These are phyloP conservation scores for Sarcoramphus papa DNA, from an alignment of 2,797 vertebrate species.

Conservation along the genomic window DNA sequence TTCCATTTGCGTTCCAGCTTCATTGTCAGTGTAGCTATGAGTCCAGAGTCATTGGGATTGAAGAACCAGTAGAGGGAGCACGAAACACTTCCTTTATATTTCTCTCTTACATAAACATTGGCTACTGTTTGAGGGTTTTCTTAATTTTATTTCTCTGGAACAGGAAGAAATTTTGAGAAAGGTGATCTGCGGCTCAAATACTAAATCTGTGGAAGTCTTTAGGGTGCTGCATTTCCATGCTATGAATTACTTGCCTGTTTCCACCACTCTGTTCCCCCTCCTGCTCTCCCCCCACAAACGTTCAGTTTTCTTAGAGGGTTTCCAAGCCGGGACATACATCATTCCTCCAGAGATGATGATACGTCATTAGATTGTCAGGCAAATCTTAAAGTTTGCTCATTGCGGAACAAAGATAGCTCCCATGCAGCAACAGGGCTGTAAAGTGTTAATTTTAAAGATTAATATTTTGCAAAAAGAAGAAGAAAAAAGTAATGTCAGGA, in stretches of 20 bases:
- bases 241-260: neutral
- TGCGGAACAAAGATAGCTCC: neutral
- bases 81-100: neutral
- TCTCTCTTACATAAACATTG: slow-evolving; percentile 24
- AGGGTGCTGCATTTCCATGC: neutral
- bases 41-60: neutral
- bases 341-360: neutral
- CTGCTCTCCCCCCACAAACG: neutral
- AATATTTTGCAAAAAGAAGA: neutral
- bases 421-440: neutral
- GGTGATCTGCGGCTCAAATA: neutral
- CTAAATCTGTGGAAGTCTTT: neutral
- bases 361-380: neutral
- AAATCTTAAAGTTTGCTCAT: neutral
- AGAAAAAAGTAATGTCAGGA: neutral
- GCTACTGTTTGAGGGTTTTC: neutral
- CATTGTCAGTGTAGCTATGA: too few species aligned
- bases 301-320: neutral
- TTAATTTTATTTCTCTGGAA: neutral
- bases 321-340: neutral
- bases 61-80: slow-evolving; percentile 53
- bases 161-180: neutral
- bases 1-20: neutral
- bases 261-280: neutral
- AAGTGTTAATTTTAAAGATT: neutral